Evolutionary conservation across 2,797 vertebrate species (phyloP).

Genomic region (Catharus ustulatus): DNA sequence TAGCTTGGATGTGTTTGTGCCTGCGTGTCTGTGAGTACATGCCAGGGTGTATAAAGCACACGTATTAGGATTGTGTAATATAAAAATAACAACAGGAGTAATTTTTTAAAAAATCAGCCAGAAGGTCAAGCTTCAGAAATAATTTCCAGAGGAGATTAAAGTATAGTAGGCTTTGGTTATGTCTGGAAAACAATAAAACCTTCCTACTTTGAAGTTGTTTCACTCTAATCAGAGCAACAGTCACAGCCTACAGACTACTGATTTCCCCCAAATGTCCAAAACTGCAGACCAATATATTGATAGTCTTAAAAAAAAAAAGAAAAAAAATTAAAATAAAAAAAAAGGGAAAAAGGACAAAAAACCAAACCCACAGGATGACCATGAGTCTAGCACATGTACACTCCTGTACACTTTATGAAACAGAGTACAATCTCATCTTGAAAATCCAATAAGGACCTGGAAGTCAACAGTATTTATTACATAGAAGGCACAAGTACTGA

Average conservation of each 20-base stretch:
- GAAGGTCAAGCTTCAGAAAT: not conserved
- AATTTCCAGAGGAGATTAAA: not conserved
- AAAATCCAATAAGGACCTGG: not conserved
- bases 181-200: not conserved
- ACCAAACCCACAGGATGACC: not conserved
- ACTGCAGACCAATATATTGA: not conserved
- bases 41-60: not conserved
- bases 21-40: not conserved
- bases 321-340: not conserved
- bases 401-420: not conserved
- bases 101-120: not conserved
- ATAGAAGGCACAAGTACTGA: not conserved
- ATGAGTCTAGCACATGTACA: rapidly evolving
- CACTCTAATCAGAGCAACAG: rapidly evolving
- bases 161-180: not conserved
- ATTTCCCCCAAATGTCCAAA: not conserved
- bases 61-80: not conserved
- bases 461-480: not conserved
- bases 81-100: not conserved
- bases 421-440: not conserved
- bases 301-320: not conserved
- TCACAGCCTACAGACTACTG: not conserved
- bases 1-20: rapidly evolving
- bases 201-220: not conserved
- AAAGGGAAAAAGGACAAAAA: not conserved